A percentile compares a stretch with the other conserved stretches of the same genome.
Conservation (phyloP, 2,888 invertebrate species). For the Xanthostigma xanthostigma region DNA sequence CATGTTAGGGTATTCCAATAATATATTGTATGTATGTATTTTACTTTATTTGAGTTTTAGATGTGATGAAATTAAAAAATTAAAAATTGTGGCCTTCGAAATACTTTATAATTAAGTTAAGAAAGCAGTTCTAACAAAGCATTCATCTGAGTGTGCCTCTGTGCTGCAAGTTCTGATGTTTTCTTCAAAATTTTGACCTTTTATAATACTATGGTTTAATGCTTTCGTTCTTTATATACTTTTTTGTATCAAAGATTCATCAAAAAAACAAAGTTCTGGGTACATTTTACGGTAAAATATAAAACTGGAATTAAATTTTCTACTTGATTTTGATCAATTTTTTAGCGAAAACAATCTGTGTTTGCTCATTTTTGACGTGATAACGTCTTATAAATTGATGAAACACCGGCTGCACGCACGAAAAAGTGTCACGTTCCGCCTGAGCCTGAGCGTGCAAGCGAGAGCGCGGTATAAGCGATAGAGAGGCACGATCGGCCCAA, state of each 20-base stretch:
- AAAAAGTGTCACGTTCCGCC: no score
- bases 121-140: not conserved
- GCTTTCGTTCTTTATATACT: not conserved
- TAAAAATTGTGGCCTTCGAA: constrained; percentile 19
- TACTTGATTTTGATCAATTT: no score
- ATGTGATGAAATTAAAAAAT: constrained; percentile 16
- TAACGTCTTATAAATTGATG: no score
- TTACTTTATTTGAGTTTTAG: constrained; percentile 20
- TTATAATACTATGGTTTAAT: constrained; percentile 1
- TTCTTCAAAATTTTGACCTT: not conserved
- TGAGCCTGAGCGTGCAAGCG: no score
- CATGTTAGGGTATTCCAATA: constrained; percentile 43
- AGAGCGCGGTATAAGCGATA: no score
- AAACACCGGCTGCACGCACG: no score
- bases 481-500: no score
- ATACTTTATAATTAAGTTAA: constrained; percentile 10
- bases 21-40: constrained; percentile 23
- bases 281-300: no score
- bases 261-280: no score
- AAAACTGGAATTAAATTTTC: no score
- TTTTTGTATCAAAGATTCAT: not conserved
- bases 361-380: no score
- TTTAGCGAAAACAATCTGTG: no score
- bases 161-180: not conserved
- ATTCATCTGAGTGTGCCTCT: constrained; percentile 4